Conservation (phyloP, 2,888 invertebrate species). For the Ernsta delagoae region DNA sequence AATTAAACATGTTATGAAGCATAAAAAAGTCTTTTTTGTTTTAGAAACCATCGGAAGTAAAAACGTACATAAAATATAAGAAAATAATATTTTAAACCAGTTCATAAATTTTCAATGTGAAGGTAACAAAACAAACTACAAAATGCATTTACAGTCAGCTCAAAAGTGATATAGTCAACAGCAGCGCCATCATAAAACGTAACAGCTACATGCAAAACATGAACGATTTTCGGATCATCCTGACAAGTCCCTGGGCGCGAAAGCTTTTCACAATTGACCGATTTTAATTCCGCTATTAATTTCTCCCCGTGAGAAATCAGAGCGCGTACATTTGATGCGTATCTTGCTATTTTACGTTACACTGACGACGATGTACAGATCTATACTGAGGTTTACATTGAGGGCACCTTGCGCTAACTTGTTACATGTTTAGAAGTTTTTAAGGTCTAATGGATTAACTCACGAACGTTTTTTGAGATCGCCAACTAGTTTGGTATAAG, state of each 20-base stretch:
- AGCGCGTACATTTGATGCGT: slow-evolving; percentile 2
- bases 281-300: slow-evolving; percentile 35
- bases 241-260: slow-evolving; percentile 2
- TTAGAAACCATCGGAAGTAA: no score
- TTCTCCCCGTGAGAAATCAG: slow-evolving; percentile 33
- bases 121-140: no score
- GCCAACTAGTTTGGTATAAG: no score
- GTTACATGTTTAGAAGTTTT: no score
- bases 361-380: not conserved
- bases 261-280: slow-evolving; percentile 30
- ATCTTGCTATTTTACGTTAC: not conserved
- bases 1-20: no score
- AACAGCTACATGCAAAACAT: not conserved
- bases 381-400: not conserved
- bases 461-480: no score
- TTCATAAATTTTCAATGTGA: no score
- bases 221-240: slow-evolving; percentile 1
- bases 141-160: not conserved
- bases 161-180: not conserved
- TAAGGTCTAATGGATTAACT: no score
- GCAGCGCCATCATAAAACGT: not conserved
- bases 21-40: no score
- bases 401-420: no score
- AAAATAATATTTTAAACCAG: no score
- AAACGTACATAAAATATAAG: no score